phyloP scores from a whole-genome alignment of 2,797 vertebrate genomes.

The Odontamblyopus rebecca region DNA sequence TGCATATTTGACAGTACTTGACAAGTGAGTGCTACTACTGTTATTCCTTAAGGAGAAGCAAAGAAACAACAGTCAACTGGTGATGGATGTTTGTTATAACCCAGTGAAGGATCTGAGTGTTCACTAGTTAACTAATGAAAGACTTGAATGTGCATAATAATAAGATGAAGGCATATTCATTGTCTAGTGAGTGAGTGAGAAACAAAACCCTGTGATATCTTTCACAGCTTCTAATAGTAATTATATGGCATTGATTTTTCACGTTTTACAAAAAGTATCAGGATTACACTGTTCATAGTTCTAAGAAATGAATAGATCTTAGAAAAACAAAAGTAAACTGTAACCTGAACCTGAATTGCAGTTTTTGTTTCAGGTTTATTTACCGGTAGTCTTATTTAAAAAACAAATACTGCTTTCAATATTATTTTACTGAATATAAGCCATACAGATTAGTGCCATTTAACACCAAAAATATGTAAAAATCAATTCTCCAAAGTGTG shows the following conservation, averaged over 20 bases:
- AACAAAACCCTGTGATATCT: neutral
- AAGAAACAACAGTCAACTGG: neutral
- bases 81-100: neutral
- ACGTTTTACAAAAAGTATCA: neutral
- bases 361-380: no score
- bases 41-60: constrained; percentile 1
- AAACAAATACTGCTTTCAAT: no score
- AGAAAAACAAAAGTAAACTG: no score
- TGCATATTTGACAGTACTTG: constrained; percentile 19
- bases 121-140: neutral
- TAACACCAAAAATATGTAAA: no score
- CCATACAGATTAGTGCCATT: no score
- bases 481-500: no score
- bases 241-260: neutral
- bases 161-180: neutral
- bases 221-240: neutral
- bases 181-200: neutral
- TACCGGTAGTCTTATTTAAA: no score
- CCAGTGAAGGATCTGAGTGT: neutral
- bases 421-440: no score
- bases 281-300: neutral
- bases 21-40: neutral
- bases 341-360: no score
- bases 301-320: no score
- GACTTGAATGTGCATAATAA: neutral